phyloP scores from a whole-genome alignment of 1,140 invertebrate species.

The Phthorimaea operculella region DNA sequence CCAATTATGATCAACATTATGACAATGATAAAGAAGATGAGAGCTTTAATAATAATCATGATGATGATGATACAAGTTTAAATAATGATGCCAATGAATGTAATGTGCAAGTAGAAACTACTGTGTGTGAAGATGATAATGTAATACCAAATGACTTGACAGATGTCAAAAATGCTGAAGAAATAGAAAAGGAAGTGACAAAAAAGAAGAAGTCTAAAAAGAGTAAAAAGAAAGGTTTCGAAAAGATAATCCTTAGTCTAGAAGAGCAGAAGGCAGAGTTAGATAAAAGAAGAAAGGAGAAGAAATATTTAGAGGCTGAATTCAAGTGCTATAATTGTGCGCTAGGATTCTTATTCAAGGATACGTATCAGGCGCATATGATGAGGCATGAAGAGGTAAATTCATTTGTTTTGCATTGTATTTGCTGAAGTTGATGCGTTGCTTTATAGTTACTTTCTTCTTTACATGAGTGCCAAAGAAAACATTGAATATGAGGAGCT shows the following conservation, averaged over 20 bases:
- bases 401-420: not conserved
- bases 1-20: not conserved
- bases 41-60: slow-evolving; percentile 11
- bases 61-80: slow-evolving; percentile 6
- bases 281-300: slow-evolving; percentile 42
- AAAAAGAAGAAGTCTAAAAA: slow-evolving; percentile 21
- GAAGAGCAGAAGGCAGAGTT: slow-evolving; percentile 59
- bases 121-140: too few relatives aligned
- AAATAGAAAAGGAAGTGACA: not conserved
- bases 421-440: not conserved
- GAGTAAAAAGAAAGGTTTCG: slow-evolving; percentile 27
- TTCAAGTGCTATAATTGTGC: slow-evolving; percentile 60
- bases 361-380: slow-evolving; percentile 58
- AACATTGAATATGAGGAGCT: too few relatives aligned
- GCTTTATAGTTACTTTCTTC: too few relatives aligned
- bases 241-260: slow-evolving; percentile 36
- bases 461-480: too few relatives aligned
- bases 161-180: not conserved
- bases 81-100: not conserved
- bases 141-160: not conserved
- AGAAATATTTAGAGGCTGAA: slow-evolving; percentile 53
- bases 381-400: slow-evolving; percentile 61
- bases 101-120: not conserved
- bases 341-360: slow-evolving; percentile 51
- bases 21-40: slow-evolving; percentile 13